A percentile compares a stretch with the other conserved stretches of the same genome.
These are phyloP conservation scores for Cepaea hortensis DNA, from an alignment of 2,888 invertebrate species.

Conservation along the genomic window DNA sequence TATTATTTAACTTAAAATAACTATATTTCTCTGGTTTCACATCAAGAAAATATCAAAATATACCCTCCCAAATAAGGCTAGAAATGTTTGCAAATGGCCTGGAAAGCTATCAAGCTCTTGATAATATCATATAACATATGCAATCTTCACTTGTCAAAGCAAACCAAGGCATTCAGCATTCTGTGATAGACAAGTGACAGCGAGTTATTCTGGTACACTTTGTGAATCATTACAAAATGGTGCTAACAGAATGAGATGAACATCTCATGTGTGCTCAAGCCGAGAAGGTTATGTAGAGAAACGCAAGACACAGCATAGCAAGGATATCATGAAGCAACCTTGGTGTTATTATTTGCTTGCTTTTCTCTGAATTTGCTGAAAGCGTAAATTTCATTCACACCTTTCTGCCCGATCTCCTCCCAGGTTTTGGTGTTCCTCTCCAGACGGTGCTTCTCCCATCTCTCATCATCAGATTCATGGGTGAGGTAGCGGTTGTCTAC, in stretches of 20 bases:
- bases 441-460: constrained; percentile 84
- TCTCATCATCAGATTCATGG: constrained; percentile 93
- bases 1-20: too few species aligned
- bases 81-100: too few species aligned
- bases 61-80: too few species aligned
- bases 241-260: neutral
- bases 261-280: neutral
- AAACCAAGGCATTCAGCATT: neutral
- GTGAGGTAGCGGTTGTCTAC: constrained; percentile 88
- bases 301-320: neutral
- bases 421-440: constrained; percentile 76
- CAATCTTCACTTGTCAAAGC: too few species aligned
- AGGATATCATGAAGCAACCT: constrained; percentile 34
- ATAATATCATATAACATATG: too few species aligned
- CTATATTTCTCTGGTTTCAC: too few species aligned
- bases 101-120: too few species aligned
- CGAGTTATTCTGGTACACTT: neutral
- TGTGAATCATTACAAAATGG: neutral
- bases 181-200: neutral
- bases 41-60: too few species aligned
- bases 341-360: constrained; percentile 44
- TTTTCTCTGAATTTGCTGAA: constrained; percentile 67
- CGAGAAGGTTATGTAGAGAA: neutral
- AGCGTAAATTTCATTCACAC: constrained; percentile 70
- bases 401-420: constrained; percentile 72